These are phyloP conservation scores for Amphipoea lucens DNA, from an alignment of 2,888 invertebrate species.

Conservation along the genomic window DNA sequence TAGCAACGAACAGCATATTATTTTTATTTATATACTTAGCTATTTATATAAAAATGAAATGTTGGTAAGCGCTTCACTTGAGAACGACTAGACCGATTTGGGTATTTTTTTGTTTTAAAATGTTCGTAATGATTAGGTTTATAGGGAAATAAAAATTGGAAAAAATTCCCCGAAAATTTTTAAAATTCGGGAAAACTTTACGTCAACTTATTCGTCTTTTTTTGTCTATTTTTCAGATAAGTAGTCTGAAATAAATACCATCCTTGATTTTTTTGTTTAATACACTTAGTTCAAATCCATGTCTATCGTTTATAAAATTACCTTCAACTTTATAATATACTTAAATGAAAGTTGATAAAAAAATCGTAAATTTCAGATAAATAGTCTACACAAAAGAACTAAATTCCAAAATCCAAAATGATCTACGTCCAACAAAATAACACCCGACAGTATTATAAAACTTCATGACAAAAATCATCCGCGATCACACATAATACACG, in stretches of 20 bases:
- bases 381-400: neutral
- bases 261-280: neutral
- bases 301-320: too few relatives aligned
- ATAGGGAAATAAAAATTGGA: too few relatives aligned
- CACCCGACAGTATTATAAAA: conserved; percentile 14
- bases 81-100: neutral
- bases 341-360: neutral
- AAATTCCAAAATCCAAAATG: conserved; percentile 16
- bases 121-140: too few relatives aligned
- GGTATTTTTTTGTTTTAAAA: too few relatives aligned
- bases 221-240: too few relatives aligned
- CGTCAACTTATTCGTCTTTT: too few relatives aligned
- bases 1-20: too few relatives aligned
- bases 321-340: neutral
- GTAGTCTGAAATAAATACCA: neutral
- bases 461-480: conserved; percentile 16
- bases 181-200: too few relatives aligned
- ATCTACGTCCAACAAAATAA: conserved; percentile 10
- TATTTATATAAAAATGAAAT: too few relatives aligned
- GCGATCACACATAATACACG: conserved; percentile 51
- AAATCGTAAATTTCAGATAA: neutral
- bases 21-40: too few relatives aligned
- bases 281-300: neutral
- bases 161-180: too few relatives aligned
- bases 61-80: neutral